A percentile compares a stretch with the other conserved stretches of the same genome.
Conservation (phyloP, 2,797 vertebrate genomes). For the Pteropus rufus region DNA sequence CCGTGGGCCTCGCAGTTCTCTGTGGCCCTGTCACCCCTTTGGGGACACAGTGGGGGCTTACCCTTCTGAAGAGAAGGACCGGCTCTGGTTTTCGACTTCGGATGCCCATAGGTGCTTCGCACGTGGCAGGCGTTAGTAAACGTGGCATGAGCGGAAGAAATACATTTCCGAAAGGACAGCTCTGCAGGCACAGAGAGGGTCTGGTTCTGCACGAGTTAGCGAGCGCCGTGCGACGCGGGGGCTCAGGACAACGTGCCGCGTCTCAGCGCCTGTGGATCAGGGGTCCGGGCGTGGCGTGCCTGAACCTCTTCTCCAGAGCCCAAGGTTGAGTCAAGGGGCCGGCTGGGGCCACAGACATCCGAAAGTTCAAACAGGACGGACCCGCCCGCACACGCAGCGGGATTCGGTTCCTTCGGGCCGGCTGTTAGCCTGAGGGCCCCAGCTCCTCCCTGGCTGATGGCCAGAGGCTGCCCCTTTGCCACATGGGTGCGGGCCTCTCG, state of each 20-base stretch:
- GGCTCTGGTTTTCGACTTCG: neutral
- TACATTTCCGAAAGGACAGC: neutral
- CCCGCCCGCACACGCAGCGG: fast-evolving
- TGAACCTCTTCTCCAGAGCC: neutral
- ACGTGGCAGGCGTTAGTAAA: fast-evolving
- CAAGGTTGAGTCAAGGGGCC: fast-evolving
- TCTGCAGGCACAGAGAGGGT: neutral
- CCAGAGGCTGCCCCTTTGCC: neutral
- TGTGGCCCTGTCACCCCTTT: neutral
- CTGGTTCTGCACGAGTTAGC: fast-evolving
- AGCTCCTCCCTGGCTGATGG: neutral
- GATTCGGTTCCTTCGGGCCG: neutral
- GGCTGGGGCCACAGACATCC: neutral
- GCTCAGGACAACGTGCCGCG: neutral
- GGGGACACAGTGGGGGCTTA: fast-evolving
- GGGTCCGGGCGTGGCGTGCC: neutral
- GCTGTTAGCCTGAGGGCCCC: neutral
- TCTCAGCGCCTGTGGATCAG: neutral
- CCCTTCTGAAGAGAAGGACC: neutral
- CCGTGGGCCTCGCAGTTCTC: neutral
- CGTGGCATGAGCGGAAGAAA: fast-evolving
- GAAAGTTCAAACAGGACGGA: neutral
- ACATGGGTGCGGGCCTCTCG: fast-evolving
- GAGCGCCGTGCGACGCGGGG: fast-evolving
- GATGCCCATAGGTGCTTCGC: too few species aligned